Evolutionary conservation across 2,113 vertebrate genomes (phyloP).

Genomic region (Nipponia nippon): DNA sequence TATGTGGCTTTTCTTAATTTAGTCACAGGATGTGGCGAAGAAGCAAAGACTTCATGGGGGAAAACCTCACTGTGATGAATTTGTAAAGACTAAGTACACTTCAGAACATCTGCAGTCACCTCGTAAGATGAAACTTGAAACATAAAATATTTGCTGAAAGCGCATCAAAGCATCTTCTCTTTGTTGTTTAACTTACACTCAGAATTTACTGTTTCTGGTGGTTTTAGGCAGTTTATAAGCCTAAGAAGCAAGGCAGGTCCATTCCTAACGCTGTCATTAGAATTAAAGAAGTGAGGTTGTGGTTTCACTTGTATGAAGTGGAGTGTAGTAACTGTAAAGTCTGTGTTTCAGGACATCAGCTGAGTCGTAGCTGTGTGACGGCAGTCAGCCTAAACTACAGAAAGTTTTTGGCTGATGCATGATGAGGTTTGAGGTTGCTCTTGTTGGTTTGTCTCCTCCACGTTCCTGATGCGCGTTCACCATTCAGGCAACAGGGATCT

Average conservation of each 20-base stretch:
- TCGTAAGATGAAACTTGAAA: not conserved
- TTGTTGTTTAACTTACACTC: not conserved
- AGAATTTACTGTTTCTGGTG: not conserved
- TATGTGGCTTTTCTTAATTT: not conserved
- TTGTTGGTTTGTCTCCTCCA: not conserved
- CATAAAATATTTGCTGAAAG: not conserved
- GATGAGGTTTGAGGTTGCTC: not conserved
- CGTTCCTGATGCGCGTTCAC: not conserved
- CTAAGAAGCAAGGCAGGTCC: not conserved
- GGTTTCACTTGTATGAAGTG: not conserved
- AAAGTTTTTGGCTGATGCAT: not conserved
- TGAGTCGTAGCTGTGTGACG: not conserved
- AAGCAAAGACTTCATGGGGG: not conserved
- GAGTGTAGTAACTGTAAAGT: not conserved
- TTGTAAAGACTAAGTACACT: not conserved
- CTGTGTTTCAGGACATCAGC: not conserved
- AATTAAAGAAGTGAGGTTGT: not conserved
- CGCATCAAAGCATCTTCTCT: rapidly evolving
- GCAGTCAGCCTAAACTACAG: not conserved
- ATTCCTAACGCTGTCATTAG: not conserved
- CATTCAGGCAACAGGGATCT: not conserved
- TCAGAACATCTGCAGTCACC: not conserved
- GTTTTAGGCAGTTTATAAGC: not conserved
- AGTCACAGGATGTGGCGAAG: not conserved
- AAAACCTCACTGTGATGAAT: not conserved